Evolutionary conservation across 2,797 vertebrate species (phyloP), one percentile per base, ranked within the genome.

Genomic region (Leptatherina wallacei): DNA sequence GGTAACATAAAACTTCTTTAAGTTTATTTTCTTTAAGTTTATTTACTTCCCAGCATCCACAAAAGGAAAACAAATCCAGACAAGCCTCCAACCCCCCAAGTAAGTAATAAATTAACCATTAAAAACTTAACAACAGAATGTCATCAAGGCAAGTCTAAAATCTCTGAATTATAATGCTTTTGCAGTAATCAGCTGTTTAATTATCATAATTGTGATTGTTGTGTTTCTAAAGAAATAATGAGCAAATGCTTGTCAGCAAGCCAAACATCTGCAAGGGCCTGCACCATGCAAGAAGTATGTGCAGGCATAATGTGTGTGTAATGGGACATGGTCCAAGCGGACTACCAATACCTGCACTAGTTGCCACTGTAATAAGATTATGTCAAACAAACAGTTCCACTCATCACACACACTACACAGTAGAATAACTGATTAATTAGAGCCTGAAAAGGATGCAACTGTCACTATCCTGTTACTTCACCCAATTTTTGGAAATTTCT

Each of bases 191-290:
- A 84, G 78, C 40, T 86, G 86, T 89, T 91, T 88, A 88, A 81
- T 54, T 73, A 85, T 89, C 65, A 77, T 81, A 77, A 89, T 82
- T 76, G 74, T 73, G 73, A 78, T 38, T 73, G 92, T 91, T 68
- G 58, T 66, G 75, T 78, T 78, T 83, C 80, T 86, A 88, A 92
- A 87, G 88, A 86, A 91, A 89, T 91, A 92, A 94, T 90, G 90
- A 92, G 91, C 70, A 52, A 73, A 83, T 22, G 74, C 85, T 90
- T 87, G 89, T 92, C 90, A 88, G 83, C 73, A 77, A 89, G 82
- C 85, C 71, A 80, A 90, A 91, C 92, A 93, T 88, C 92, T 93
- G 91, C 85, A 84, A 88, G 85, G 84, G 85, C 85, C 90, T 85
- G 78, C 81, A 18, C 56, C 80, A 42, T 77, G 75, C 61, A 52